phyloP scores from a whole-genome alignment of 2,888 invertebrate genomes.

The Lepidocyrtinus sp. region DNA sequence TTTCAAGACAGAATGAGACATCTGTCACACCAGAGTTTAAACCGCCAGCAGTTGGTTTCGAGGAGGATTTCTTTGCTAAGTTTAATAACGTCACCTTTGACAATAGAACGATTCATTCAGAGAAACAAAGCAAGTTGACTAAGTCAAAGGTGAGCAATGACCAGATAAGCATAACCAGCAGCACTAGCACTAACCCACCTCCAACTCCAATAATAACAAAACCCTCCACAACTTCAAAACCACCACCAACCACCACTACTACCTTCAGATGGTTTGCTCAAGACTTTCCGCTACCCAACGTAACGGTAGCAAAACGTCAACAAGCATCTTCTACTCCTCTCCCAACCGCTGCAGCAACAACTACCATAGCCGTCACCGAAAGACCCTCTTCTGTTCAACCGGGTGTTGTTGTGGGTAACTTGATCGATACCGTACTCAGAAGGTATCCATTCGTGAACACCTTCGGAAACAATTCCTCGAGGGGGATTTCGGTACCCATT shows the following conservation, averaged over 20 bases:
- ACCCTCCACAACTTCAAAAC: neutral
- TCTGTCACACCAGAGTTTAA: neutral
- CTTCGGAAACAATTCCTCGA: neutral
- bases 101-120: neutral
- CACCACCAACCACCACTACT: neutral
- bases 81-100: neutral
- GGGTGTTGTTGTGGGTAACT: too few species aligned
- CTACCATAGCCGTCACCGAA: too few species aligned
- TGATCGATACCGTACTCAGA: too few species aligned
- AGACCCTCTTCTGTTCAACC: too few species aligned
- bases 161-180: too few species aligned
- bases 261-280: conserved; percentile 33
- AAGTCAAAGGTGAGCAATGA: too few species aligned
- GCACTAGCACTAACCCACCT: neutral
- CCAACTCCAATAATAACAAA: conserved; percentile 17
- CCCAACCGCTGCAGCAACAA: too few species aligned
- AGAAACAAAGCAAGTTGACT: neutral
- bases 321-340: too few species aligned
- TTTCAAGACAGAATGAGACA: conserved; percentile 20
- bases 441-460: too few species aligned
- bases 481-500: conserved; percentile 37
- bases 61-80: neutral
- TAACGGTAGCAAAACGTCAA: too few species aligned
- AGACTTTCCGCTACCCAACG: conserved; percentile 25
- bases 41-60: conserved; percentile 24